Percentiles rank a stretch among this genome's conserved stretches.
These are phyloP conservation scores for Streptopelia turtur DNA, from an alignment of 2,797 vertebrate genomes.

Conservation along the genomic window DNA sequence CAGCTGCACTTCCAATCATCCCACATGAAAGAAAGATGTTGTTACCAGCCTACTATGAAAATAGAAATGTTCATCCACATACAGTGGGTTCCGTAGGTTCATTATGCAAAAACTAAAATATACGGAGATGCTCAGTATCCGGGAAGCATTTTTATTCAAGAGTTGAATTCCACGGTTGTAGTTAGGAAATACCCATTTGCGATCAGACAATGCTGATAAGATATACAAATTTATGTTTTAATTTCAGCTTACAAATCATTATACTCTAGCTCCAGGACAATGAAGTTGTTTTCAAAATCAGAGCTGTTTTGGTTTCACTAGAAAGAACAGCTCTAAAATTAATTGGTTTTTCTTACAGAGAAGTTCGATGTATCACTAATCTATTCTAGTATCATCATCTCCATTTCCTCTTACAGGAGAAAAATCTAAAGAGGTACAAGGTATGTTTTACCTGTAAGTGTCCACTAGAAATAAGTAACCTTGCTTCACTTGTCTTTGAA, in stretches of 20 bases:
- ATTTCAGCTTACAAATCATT: not conserved
- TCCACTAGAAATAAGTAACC: not conserved
- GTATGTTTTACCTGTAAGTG: not conserved
- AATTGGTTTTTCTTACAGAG: not conserved
- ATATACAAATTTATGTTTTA: not conserved
- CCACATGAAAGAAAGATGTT: not conserved
- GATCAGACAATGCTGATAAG: not conserved
- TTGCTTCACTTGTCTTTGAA: not conserved
- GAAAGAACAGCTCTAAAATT: not conserved
- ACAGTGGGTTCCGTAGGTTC: not conserved
- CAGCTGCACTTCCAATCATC: not conserved
- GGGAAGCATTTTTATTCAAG: not conserved
- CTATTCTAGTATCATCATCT: not conserved
- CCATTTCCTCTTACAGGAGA: not conserved
- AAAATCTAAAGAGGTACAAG: not conserved
- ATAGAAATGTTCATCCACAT: not conserved
- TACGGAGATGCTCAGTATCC: not conserved
- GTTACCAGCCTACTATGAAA: not conserved
- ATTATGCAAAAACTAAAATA: not conserved
- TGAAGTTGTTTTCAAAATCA: not conserved
- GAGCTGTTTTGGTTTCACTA: not conserved
- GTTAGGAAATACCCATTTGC: not conserved
- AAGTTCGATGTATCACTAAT: not conserved
- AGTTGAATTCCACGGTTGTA: not conserved
- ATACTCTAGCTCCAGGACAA: not conserved